Evolutionary conservation across 2,888 invertebrate genomes (phyloP).

Genomic region (Chymomyza procnemis): DNA sequence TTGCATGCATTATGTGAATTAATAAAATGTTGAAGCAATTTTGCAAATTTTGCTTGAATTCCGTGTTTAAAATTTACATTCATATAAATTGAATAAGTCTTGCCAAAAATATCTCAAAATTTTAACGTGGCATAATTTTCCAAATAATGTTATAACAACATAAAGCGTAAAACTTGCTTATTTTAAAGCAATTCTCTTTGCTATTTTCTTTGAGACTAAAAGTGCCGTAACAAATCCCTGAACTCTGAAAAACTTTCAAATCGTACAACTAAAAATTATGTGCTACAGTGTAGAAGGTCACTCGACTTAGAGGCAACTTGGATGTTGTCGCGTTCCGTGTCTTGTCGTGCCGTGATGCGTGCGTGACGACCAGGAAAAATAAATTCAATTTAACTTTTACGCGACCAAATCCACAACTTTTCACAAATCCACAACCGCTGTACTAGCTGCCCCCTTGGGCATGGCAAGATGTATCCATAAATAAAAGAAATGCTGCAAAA

Average conservation of each 20-base stretch:
- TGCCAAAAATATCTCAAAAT: no score
- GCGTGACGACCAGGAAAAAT: constrained; percentile 42
- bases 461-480: constrained; percentile 35
- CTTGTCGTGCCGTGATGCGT: background rate
- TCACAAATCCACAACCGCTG: background rate
- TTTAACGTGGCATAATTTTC: no score
- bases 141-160: no score
- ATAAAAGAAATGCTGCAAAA: constrained; percentile 28
- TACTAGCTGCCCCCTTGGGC: background rate
- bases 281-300: background rate
- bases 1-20: no score
- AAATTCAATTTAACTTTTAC: constrained; percentile 64
- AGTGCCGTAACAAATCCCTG: no score
- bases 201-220: no score
- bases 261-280: background rate
- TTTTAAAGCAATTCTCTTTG: no score
- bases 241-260: background rate
- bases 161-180: no score
- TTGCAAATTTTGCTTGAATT: no score
- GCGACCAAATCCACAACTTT: constrained; percentile 6
- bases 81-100: no score
- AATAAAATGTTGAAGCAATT: no score
- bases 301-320: background rate
- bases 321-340: background rate
- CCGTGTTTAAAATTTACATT: no score